A percentile compares a stretch with the other conserved stretches of the same genome.
Evolutionary conservation across 2,113 vertebrate species (phyloP).

Genomic region (Dromas ardeola): DNA sequence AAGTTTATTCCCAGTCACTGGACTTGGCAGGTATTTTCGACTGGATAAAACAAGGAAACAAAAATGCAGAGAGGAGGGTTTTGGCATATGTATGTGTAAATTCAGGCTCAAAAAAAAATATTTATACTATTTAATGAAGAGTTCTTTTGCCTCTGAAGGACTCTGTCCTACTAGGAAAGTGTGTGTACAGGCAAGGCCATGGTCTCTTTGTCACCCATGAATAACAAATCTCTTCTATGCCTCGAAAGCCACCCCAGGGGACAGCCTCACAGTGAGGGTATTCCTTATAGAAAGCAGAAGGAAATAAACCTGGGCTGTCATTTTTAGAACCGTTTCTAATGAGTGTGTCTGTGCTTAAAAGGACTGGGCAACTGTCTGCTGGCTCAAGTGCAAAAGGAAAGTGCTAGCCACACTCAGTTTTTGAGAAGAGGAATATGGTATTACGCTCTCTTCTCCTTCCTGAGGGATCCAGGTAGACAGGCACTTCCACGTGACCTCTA

Average conservation of each 20-base stretch:
- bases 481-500: background rate
- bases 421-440: background rate
- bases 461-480: rapidly evolving
- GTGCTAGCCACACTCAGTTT: background rate
- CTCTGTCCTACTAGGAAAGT: background rate
- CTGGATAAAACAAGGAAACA: background rate
- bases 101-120: background rate
- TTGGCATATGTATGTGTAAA: background rate
- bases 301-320: background rate
- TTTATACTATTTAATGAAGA: background rate
- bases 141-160: background rate
- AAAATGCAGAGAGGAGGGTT: background rate
- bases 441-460: background rate
- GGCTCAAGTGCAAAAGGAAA: background rate
- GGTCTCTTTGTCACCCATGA: background rate
- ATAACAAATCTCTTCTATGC: background rate
- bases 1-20: background rate
- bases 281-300: background rate
- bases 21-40: background rate
- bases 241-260: background rate
- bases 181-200: background rate
- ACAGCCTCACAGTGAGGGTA: background rate
- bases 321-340: background rate
- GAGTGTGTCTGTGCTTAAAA: background rate
- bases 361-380: background rate